Evolutionary conservation across 2,113 vertebrate genomes (phyloP), one percentile per base, ranked within the genome.

Genomic region (Oryzias melastigma): DNA sequence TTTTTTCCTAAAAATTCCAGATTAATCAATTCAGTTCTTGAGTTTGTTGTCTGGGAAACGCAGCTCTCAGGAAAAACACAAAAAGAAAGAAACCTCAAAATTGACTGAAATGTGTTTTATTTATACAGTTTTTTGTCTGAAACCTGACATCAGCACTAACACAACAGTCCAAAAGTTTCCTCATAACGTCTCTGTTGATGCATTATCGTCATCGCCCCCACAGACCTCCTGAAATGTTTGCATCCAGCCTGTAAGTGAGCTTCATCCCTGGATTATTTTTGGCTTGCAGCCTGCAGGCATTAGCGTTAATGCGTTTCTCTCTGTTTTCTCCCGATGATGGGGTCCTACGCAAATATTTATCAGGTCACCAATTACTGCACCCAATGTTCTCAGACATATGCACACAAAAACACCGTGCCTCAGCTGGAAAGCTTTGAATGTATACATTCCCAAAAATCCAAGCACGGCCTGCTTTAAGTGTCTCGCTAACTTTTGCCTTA

Each of bases 281-380:
- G 61, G 62, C 77, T 20, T 77, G 52, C 59, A 65, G 77, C 78
- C 69, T 65, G 56, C 54, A 73, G 62, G 57, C 75, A 82, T 78
- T 77, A 69, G 55, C 54, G 45, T 78, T 57, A 82, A 81, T 82
- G 71, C 73, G 59, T 68, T 66, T 35, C 53, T 62, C 19, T 63
- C 45, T 68, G 56, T 81, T 80, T 78, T 78, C 59, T 73, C 68
- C 56, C 71, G 35, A 69, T 52, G 71, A 71, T 69, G 69, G 72
- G 60, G 41, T 60, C 68, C 65, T 77, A 55, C 65, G 73, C 83
- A 87, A 88, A 88, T 86, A 88, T 90, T 90, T 85, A 88, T 79
- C 77, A 85, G 71, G 75, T 69, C 44, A 3, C 68, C 70, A 83
- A 81, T 88, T 82, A 85, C 73, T 57, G 51, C 61, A 61, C 27